Conservation (phyloP, 1,140 invertebrate genomes). For the Drosophila nasuta region DNA sequence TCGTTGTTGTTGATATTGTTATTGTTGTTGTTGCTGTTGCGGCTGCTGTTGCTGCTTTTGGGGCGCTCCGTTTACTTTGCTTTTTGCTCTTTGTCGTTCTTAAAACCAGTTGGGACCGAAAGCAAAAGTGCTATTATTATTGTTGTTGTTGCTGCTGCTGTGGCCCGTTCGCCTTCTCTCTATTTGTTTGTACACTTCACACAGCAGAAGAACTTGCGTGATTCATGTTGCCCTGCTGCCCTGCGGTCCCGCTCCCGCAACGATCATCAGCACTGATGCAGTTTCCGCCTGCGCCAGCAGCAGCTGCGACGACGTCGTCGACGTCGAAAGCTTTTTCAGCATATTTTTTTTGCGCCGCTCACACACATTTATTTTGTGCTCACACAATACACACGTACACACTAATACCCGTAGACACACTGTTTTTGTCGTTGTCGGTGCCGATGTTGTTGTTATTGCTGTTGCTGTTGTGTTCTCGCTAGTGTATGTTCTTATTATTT, state of each 20-base stretch:
- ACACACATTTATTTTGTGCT: constrained; percentile 41
- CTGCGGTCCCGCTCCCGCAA: constrained; percentile 40
- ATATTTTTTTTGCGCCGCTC: constrained; percentile 55
- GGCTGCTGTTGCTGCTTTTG: constrained; percentile 22
- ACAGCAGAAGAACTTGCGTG: constrained; percentile 68
- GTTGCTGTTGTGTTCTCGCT: constrained; percentile 59
- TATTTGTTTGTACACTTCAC: constrained; percentile 60
- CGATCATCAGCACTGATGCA: constrained; percentile 59
- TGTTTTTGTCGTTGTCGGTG: constrained; percentile 50
- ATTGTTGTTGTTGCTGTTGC: background rate
- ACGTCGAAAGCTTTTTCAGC: constrained; percentile 68
- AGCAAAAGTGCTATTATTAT: constrained; percentile 83
- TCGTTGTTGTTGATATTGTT: background rate
- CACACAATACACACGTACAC: constrained; percentile 19
- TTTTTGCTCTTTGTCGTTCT: constrained; percentile 53
- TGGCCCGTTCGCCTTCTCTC: constrained; percentile 50
- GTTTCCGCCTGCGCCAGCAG: constrained; percentile 70
- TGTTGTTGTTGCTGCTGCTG: constrained; percentile 43
- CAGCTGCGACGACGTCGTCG: constrained; percentile 44
- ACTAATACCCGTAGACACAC: constrained; percentile 35
- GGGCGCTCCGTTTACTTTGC: constrained; percentile 42
- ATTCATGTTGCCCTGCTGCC: constrained; percentile 63
- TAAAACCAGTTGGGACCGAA: constrained; percentile 79
- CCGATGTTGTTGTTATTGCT: constrained; percentile 47
- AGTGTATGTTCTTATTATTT: constrained; percentile 56